Conservation (phyloP, 2,113 vertebrate species). For the Hemibagrus wyckioides region DNA sequence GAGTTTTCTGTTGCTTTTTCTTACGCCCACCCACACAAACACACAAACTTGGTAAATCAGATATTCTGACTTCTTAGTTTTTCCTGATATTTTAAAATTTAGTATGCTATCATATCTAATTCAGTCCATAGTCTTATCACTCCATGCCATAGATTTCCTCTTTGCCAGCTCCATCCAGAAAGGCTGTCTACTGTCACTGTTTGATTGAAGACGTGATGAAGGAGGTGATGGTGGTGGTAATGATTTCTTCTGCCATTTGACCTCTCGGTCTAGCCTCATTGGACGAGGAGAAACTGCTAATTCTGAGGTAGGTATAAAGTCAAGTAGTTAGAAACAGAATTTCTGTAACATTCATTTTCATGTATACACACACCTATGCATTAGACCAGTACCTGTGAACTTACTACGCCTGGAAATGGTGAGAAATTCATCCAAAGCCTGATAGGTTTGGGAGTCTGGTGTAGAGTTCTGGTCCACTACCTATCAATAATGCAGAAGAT, state of each 20-base stretch:
- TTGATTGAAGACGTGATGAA: conserved; percentile 61
- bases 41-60: not conserved
- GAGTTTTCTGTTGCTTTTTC: not conserved
- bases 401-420: conserved; percentile 5
- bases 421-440: conserved; percentile 32
- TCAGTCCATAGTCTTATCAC: conserved; percentile 83
- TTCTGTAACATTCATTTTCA: conserved; percentile 38
- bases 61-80: conserved; percentile 1
- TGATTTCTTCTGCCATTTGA: conserved; percentile 71
- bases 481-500: conserved; percentile 30
- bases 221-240: conserved; percentile 53
- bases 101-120: not conserved
- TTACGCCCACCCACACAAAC: not conserved
- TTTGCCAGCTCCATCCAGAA: conserved; percentile 97
- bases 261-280: conserved; percentile 59
- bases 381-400: conserved; percentile 42
- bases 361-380: not conserved
- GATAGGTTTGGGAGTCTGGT: conserved; percentile 8
- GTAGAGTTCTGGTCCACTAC: conserved; percentile 22
- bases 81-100: not conserved
- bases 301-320: conserved; percentile 50
- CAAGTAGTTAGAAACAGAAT: not conserved
- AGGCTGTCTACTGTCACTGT: conserved; percentile 75
- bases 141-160: conserved; percentile 98
- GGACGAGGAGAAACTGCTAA: conserved; percentile 56